Conservation (phyloP, 64 coral and sea anemone species). For the Hydrozoanthus tunicans region DNA sequence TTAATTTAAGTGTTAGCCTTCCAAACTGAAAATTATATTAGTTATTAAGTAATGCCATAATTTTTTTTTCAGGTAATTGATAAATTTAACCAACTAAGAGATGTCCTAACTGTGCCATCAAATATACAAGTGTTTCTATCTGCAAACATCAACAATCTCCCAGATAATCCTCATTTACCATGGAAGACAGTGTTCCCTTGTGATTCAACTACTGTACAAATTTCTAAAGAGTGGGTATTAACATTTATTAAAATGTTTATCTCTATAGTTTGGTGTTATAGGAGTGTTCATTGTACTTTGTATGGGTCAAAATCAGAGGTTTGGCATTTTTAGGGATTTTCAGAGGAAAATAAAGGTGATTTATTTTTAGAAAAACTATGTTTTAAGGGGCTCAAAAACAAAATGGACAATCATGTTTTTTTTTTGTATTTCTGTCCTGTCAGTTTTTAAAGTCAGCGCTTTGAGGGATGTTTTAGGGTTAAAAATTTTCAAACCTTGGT, state of each 20-base stretch:
- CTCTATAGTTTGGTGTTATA: no score
- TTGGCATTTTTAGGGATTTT: no score
- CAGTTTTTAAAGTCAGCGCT: no score
- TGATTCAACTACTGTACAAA: not conserved
- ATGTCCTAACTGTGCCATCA: constrained; percentile 69
- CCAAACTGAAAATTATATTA: not conserved
- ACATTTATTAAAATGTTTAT: not conserved
- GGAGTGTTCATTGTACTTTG: no score
- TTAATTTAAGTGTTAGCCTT: not conserved
- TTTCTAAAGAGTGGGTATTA: constrained; percentile 52
- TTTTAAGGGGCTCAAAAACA: no score
- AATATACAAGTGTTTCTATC: constrained; percentile 85
- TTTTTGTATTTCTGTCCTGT: no score
- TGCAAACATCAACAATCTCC: constrained; percentile 77
- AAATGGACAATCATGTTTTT: no score
- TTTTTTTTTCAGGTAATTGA: constrained; percentile 71
- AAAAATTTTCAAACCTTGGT: no score
- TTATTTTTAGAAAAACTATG: no score
- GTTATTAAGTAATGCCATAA: not conserved
- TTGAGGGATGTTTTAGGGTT: no score
- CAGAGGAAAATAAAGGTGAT: no score
- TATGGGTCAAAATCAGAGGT: no score
- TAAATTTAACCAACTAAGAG: constrained; percentile 70
- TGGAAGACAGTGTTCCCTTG: constrained; percentile 72
- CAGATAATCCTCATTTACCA: constrained; percentile 60